Conservation (phyloP, 2,888 invertebrate species). For the Heliconius ethilla region DNA sequence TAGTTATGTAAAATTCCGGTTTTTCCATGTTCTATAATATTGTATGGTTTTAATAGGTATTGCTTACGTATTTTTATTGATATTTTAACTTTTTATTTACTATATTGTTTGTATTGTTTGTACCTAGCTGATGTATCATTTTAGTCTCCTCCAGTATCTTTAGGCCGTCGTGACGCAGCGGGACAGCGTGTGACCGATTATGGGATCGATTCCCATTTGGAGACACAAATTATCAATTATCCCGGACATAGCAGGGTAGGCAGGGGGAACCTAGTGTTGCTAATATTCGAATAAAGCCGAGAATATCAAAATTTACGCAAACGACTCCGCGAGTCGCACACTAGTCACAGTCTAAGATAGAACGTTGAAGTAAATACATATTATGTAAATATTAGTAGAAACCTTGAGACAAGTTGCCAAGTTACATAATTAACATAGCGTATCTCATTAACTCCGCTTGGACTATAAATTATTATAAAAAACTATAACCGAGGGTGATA, state of each 20-base stretch:
- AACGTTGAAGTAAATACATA: neutral
- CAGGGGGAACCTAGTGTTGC: neutral
- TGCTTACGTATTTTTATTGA: neutral
- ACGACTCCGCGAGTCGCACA: no score
- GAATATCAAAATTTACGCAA: no score
- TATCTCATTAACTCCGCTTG: constrained; percentile 23
- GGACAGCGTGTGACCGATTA: neutral
- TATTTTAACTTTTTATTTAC: neutral
- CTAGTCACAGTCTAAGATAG: neutral
- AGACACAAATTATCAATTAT: no score
- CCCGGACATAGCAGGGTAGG: no score
- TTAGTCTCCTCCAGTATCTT: no score
- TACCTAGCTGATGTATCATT: no score
- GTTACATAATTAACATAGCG: constrained; percentile 27
- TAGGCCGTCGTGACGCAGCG: neutral
- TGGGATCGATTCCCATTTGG: no score
- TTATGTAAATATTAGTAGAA: constrained; percentile 12
- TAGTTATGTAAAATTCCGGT: constrained; percentile 13
- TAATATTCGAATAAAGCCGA: neutral
- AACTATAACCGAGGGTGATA: constrained; percentile 10
- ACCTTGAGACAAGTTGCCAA: constrained; percentile 24
- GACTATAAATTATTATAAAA: constrained; percentile 16
- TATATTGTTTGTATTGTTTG: no score
- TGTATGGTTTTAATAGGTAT: neutral
- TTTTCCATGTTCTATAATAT: constrained; percentile 8